Base-by-base conservation (phyloP, 1,140 invertebrate genomes). In the Nautilus pompilius region DNA sequence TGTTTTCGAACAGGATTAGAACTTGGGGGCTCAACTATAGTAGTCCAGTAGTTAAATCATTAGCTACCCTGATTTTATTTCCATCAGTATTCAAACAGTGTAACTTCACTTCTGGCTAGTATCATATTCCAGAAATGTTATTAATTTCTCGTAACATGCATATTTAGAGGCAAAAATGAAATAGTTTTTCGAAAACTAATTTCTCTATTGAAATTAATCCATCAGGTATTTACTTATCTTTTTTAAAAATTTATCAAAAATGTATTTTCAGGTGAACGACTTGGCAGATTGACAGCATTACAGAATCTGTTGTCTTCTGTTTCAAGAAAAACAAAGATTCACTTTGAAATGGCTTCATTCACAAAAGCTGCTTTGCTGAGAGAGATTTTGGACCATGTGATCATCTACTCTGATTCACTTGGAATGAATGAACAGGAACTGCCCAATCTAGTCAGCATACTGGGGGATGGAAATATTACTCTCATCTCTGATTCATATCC, bases 351-450 rank as follows among this genome's bases (percentile, higher is more conserved):
- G 89, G 92, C 92, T 15, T 93, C 91, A 41, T 93, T 91, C 73
- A 88, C 89, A 0, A 92, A 94, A 70, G 79, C 88, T 33, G 81
- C 85, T 53, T 79, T 93, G 6, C 74, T 95, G 1, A 82, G 85
- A 45, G 87, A 91, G 34, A 80, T 95, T 0, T 85, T 87, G 0
- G 82, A 89, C 20, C 84, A 86, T 63, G 86, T 95, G 0, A 83
- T 93, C 56, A 90, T 90, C 1, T 90, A 88, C 80, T 86, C 89
- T 0, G 91, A 95, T 72, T 93, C 92, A n/a, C 82, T 94, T 6
- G 93, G 93, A 0, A 93, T 93, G 91, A 95, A 95, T 78, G 93
- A 95, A 78, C 92, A 87, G 77, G 93, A 95, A 82, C 82, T 93
- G 32, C 88, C 89, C 0, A 95, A 93, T 80, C 76, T 95, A 1